Evolutionary conservation across 2,113 vertebrate genomes (phyloP).

Genomic region (Malurus melanocephalus): DNA sequence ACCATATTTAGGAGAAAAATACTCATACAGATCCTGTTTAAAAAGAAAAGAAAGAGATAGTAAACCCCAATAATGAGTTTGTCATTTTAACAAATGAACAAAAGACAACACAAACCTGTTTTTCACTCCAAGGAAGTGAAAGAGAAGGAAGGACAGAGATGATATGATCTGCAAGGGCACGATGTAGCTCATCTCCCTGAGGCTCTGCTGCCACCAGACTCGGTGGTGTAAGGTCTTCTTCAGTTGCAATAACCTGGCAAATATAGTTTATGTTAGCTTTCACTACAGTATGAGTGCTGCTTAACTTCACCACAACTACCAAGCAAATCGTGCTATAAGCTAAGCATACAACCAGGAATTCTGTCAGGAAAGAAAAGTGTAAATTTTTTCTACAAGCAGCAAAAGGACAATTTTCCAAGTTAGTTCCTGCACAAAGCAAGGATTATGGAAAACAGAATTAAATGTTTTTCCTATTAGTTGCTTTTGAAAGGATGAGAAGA

Average conservation of each 20-base stretch:
- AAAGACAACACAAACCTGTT: conserved; percentile 68
- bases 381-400: not conserved
- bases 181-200: conserved; percentile 61
- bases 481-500: not conserved
- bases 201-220: conserved; percentile 20
- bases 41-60: not conserved
- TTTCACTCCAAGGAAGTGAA: conserved; percentile 67
- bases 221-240: conserved; percentile 56
- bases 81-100: not conserved
- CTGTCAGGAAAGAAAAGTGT: not conserved
- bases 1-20: conserved; percentile 52
- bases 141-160: conserved; percentile 77
- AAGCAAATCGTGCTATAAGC: not conserved
- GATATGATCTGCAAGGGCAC: conserved; percentile 71
- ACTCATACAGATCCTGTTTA: conserved; percentile 63
- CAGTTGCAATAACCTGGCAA: conserved; percentile 80
- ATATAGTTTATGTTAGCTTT: not conserved
- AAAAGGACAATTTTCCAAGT: not conserved
- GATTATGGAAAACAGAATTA: not conserved
- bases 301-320: not conserved
- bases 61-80: not conserved
- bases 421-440: not conserved
- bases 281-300: not conserved
- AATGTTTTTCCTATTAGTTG: not conserved
- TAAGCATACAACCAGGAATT: not conserved